These are phyloP conservation scores for Cherax quadricarinatus DNA, from an alignment of 1,140 invertebrate species.

Conservation along the genomic window DNA sequence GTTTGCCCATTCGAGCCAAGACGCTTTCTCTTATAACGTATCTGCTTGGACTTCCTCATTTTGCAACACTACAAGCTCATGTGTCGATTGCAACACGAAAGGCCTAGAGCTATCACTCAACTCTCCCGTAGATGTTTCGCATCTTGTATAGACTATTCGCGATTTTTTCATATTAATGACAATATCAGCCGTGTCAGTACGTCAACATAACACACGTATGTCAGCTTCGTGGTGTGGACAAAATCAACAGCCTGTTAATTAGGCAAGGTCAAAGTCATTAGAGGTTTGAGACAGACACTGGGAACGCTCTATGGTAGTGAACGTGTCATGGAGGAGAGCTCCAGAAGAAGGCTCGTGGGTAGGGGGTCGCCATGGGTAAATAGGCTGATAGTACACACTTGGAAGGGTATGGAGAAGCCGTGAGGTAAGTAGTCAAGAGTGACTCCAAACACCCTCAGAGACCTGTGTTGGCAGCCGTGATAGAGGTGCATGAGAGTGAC, in stretches of 20 bases:
- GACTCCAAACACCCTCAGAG: not conserved
- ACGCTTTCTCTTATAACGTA: no score
- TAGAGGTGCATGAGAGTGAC: no score
- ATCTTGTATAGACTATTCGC: no score
- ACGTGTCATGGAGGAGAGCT: not conserved
- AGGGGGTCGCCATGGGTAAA: not conserved
- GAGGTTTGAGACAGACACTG: not conserved
- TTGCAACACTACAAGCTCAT: no score
- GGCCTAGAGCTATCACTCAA: no score
- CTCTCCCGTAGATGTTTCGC: no score
- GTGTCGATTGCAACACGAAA: no score
- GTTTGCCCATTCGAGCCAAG: no score
- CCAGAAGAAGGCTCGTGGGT: not conserved
- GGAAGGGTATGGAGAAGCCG: not conserved
- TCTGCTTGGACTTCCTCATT: no score
- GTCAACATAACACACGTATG: not conserved
- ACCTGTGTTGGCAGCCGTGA: no score
- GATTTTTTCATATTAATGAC: no score
- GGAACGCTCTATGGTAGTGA: not conserved
- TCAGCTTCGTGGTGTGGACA: constrained; percentile 19
- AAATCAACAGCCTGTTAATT: not conserved
- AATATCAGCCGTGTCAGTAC: not conserved
- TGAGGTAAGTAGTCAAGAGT: not conserved
- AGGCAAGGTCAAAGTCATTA: not conserved
- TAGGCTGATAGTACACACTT: not conserved